Conservation (phyloP, 2,888 invertebrate genomes). For the Phyllotreta striolata region DNA sequence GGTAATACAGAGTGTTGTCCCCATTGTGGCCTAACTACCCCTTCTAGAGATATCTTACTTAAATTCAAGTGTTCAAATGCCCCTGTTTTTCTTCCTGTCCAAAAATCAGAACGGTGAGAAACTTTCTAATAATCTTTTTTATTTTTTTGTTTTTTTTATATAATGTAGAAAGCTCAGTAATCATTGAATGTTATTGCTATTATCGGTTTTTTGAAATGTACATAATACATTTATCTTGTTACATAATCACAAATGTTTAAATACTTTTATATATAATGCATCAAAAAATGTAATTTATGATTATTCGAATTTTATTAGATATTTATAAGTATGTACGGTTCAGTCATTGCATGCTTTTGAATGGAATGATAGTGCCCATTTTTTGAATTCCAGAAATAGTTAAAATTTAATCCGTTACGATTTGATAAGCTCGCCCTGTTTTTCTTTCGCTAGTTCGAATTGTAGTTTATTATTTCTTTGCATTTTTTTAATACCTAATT, state of each 20-base stretch:
- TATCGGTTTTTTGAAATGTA: not conserved
- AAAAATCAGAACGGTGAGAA: conserved; percentile 58
- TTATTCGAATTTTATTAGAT: too few species aligned
- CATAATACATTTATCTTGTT: not conserved
- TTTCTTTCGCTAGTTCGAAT: too few species aligned
- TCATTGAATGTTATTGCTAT: not conserved
- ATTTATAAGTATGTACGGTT: too few species aligned
- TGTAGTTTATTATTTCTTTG: too few species aligned
- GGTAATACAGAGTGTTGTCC: conserved; percentile 68
- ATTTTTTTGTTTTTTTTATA: conserved; percentile 4
- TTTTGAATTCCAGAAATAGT: too few species aligned
- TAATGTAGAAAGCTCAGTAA: conserved; percentile 17
- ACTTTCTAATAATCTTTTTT: conserved; percentile 2
- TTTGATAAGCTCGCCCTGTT: too few species aligned
- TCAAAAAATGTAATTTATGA: too few species aligned
- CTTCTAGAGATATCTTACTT: conserved; percentile 67
- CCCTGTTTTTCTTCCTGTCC: conserved; percentile 70
- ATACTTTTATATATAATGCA: conserved; percentile 15
- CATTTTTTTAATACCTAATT: too few species aligned
- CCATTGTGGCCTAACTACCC: conserved; percentile 73
- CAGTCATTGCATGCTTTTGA: too few species aligned
- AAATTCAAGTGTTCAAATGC: conserved; percentile 70
- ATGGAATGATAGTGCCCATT: too few species aligned
- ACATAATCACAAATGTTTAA: not conserved
- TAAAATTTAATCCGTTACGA: too few species aligned